Base-by-base conservation (phyloP, 1,140 invertebrate genomes). In the Aethina tumida region DNA sequence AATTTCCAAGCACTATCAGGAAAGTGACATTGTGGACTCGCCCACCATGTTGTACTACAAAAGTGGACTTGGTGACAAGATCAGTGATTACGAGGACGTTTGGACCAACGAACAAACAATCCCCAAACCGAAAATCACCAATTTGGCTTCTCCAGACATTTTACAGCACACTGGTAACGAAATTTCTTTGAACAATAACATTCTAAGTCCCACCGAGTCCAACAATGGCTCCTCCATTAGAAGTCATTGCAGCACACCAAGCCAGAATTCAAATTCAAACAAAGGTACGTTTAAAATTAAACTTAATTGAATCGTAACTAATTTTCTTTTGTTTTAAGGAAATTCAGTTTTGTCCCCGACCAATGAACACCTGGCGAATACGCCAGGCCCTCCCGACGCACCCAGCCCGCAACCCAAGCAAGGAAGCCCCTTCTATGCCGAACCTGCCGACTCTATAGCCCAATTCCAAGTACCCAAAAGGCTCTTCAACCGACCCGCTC, bases 51-150 rank as follows among this genome's bases (percentile, higher is more conserved):
- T 45, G 9, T 94, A 92, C 58, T 90, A 86, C 52, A 71, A 80
- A 40, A 91, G 87, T 58, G 85, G 82, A 4, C 67, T 92, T 5
- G 80, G 83, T 27, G 90, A 95, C 57, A 94, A 93, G 67, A 79
- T 88, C 14, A 92, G 87, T 39, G 91, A 96, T 64, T 96, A 96
- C 59, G 90, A 96, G 65, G 91, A 95, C 58, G 81, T 95, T 43
- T 95, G 90, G 90, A 77, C 75, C 21, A 78, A 74, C 27, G 76
- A 86, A 64, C 56, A 72, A 56, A 16, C 51, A 67, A 74, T 38
- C 19, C 41, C 41, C 4, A 56, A 47, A 45, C 36, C 41, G 4
- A 50, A 46, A 40, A 37, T 17, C 4, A 35, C 25, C 19, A 47
- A 44, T 27, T 49, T 55, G 21, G 44, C 50, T 5, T 60, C 58